Base-by-base conservation (phyloP, 2,888 invertebrate genomes). In the Chrysina gloriosa region DNA sequence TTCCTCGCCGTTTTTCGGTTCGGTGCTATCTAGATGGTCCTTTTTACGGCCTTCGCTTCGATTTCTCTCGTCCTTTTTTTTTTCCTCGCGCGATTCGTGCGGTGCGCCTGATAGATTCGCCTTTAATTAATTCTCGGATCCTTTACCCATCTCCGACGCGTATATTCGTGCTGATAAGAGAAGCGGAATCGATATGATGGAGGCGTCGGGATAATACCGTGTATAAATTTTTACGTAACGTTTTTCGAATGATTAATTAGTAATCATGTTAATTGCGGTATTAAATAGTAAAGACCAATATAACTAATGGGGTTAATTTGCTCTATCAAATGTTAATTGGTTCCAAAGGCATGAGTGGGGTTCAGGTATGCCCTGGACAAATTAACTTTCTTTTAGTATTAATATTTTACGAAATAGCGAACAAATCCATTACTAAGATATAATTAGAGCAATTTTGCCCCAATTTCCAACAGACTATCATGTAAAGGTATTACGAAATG, bases 1-100 rank as follows among this genome's bases (percentile, higher is more conserved):
- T 39, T 58, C 39, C 11, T 5, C 25, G 2, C 14, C 48, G 34
- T 56, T 56, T 56, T 56, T 56, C 56, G 23, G 21, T 58, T 58
- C 27, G 16, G 16, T 19, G 31, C 21, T 54, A 21, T 31, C 25
- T 58, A 39, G 58, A 36, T 23, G 25, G 7, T 58, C 27, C 39
- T 58, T 58, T n/a, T 58, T 39, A 58, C 39, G 25, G 25, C 27
- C 27, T 45, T 31, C 52, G 48, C 27, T 14, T 52, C 48, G 11
- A n/a, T 48, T 45, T 45, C 23, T 48, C 25, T 48, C 36, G 6
- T 45, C 45, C 19, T 42, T 16, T 14, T 21, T 45, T 19, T 45
- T 19, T 45, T 19, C 19, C 21, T 45, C 19, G n/a, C 45, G 45
- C n/a, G n/a, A 21, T 45, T 45, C 19, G 45, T 5, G 7, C 45